Conservation (phyloP, 2,113 vertebrate genomes). For the Notarius quadriscutis region DNA sequence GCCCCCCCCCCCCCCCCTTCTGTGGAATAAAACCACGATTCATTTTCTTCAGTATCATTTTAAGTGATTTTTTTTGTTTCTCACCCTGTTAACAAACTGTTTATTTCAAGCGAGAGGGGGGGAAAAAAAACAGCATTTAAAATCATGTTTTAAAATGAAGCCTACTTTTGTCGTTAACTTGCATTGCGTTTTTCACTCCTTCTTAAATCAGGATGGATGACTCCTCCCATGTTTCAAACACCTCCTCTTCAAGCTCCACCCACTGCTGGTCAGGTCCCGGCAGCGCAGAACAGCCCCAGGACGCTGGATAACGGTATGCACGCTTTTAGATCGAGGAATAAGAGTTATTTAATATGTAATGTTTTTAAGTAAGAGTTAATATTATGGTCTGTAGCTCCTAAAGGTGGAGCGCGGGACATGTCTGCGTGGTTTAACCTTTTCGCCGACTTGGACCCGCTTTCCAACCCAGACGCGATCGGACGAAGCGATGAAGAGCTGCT, state of each 20-base stretch:
- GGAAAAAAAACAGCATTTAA: neutral
- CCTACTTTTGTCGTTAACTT: neutral
- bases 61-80: too few relatives aligned
- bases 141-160: neutral
- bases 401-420: slow-evolving; percentile 72
- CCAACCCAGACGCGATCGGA: slow-evolving; percentile 78
- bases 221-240: slow-evolving; percentile 74
- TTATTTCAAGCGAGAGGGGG: neutral
- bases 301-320: slow-evolving; percentile 65
- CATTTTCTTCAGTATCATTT: too few relatives aligned
- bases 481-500: slow-evolving; percentile 77
- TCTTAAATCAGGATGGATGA: slow-evolving; percentile 71
- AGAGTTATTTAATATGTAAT: neutral
- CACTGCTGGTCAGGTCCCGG: slow-evolving; percentile 59
- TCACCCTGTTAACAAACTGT: too few relatives aligned
- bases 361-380: neutral
- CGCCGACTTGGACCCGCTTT: slow-evolving; percentile 81
- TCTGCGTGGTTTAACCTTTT: slow-evolving; percentile 80
- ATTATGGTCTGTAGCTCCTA: slow-evolving; percentile 52
- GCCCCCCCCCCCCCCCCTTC: too few relatives aligned
- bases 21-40: too few relatives aligned
- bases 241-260: slow-evolving; percentile 67
- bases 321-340: neutral
- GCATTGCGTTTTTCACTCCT: neutral
- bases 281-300: slow-evolving; percentile 63